Conservation (phyloP, 2,797 vertebrate species). For the Natrix natrix region DNA sequence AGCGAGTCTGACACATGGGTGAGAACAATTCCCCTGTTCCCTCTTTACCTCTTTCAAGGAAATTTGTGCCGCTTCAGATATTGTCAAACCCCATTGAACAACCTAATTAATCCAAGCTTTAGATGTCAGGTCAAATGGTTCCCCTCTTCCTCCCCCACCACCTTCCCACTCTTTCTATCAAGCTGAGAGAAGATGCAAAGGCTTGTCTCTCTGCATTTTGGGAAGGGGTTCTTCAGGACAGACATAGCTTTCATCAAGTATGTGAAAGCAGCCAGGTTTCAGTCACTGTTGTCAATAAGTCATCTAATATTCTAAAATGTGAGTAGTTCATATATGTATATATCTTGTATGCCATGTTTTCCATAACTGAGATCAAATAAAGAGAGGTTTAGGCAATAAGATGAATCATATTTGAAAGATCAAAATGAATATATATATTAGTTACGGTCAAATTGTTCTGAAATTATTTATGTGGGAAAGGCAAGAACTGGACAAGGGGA, state of each 20-base stretch:
- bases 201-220: not conserved
- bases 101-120: conserved; percentile 19
- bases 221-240: not conserved
- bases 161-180: too few species aligned
- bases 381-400: not conserved
- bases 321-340: not conserved
- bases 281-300: not conserved
- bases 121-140: conserved; percentile 6
- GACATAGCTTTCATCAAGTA: not conserved
- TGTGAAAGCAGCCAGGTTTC: not conserved
- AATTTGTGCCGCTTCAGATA: conserved; percentile 17
- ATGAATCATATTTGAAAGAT: not conserved
- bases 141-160: too few species aligned
- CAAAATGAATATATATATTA: not conserved
- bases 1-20: conserved; percentile 1
- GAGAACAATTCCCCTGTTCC: not conserved
- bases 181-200: not conserved
- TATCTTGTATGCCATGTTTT: not conserved
- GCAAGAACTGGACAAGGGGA: not conserved
- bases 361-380: not conserved
- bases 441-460: not conserved
- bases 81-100: conserved; percentile 31
- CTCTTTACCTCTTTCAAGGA: not conserved
- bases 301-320: not conserved
- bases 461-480: not conserved